Conservation (phyloP, 2,113 vertebrate species). For the Ictalurus furcatus region DNA sequence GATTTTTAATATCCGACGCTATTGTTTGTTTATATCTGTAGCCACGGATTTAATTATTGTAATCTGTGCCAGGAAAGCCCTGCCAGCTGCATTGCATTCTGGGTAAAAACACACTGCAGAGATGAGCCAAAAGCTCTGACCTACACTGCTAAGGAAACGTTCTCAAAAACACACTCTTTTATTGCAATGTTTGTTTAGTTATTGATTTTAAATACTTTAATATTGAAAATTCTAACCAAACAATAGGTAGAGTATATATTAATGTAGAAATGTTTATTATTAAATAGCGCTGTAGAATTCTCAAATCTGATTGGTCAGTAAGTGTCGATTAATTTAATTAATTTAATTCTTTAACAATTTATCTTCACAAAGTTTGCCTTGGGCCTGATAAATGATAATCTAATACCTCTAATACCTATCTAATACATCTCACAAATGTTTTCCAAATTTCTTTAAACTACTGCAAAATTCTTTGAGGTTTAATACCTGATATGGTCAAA, state of each 20-base stretch:
- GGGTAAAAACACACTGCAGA: neutral
- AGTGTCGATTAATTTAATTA: neutral
- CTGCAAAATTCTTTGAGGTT: neutral
- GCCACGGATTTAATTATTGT: constrained; percentile 14
- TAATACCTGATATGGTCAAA: too few relatives aligned
- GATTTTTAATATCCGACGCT: constrained; percentile 30
- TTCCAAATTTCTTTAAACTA: neutral
- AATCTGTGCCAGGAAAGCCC: neutral
- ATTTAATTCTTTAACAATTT: neutral
- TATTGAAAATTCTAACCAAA: neutral
- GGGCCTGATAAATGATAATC: neutral
- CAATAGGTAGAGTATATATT: neutral
- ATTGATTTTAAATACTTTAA: neutral
- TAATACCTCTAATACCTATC: neutral
- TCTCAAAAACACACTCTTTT: neutral
- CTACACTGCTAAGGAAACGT: neutral
- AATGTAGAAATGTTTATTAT: neutral
- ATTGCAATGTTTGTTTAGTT: neutral
- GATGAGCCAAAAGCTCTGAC: constrained; percentile 1
- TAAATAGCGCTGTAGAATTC: neutral
- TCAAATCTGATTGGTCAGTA: neutral
- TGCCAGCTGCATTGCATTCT: neutral
- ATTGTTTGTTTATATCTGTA: constrained; percentile 15
- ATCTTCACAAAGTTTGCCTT: neutral
- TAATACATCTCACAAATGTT: neutral